Percentiles rank a stretch among this genome's conserved stretches.
Evolutionary conservation across 2,113 vertebrate species (phyloP).

Genomic region (Ailurus styani): DNA sequence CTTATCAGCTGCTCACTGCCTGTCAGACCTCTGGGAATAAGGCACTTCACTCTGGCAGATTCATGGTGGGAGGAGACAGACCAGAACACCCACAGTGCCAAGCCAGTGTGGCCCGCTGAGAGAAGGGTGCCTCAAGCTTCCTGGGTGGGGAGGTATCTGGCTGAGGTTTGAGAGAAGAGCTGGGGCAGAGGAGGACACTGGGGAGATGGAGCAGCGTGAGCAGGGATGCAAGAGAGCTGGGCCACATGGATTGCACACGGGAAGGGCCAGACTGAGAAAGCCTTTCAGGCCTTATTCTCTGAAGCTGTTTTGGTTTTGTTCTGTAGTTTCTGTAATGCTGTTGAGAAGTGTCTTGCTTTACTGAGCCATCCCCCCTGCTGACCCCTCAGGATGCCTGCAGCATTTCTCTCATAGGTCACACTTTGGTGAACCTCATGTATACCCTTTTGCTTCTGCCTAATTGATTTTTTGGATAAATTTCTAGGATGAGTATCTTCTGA

Average conservation of each 20-base stretch:
- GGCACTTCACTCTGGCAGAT: neutral
- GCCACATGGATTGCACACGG: fast-evolving
- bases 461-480: neutral
- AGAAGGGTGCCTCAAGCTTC: neutral
- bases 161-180: neutral
- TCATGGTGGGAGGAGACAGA: neutral
- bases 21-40: neutral
- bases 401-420: neutral
- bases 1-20: neutral
- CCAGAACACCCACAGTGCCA: neutral
- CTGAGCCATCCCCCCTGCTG: neutral
- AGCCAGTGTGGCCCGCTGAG: neutral
- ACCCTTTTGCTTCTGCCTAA: neutral
- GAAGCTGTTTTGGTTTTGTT: neutral
- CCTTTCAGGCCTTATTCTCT: neutral
- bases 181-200: neutral
- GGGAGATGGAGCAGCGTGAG: neutral
- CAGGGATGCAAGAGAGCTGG: neutral
- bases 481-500: neutral
- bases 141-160: neutral
- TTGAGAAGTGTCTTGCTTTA: neutral
- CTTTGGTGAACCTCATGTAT: neutral
- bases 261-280: neutral
- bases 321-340: neutral
- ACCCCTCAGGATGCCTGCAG: neutral